Percentiles rank a stretch among this genome's conserved stretches.
phyloP scores from a whole-genome alignment of 2,797 vertebrate species.

The Muscicapa comitata region DNA sequence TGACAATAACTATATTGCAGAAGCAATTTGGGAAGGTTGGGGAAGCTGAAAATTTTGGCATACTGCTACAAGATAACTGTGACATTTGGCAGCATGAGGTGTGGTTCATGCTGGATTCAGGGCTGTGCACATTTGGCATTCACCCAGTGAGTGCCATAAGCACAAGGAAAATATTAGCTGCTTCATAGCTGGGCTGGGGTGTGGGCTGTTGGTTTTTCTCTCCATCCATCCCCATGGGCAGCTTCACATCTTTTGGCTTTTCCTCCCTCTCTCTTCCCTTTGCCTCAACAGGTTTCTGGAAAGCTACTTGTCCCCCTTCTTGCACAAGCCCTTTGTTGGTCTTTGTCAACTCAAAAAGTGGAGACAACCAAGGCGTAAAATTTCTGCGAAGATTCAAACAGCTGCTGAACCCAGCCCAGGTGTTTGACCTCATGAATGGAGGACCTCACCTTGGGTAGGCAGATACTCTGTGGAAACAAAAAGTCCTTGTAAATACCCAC shows the following conservation, averaged over 20 bases:
- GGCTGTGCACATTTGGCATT: neutral
- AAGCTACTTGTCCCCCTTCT: conserved; percentile 92
- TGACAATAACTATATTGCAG: neutral
- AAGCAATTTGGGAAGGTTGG: neutral
- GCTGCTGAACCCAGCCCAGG: conserved; percentile 93
- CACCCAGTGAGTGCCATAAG: neutral
- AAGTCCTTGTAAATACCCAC: neutral
- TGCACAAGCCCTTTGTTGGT: conserved; percentile 93
- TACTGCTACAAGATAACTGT: neutral
- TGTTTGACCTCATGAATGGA: conserved; percentile 98
- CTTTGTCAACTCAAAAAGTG: conserved; percentile 96
- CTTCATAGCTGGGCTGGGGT: neutral
- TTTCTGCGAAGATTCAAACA: conserved; percentile 96
- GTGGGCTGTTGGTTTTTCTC: neutral
- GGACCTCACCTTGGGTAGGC: conserved; percentile 93
- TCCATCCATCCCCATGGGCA: neutral
- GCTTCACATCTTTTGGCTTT: neutral
- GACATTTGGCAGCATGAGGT: neutral
- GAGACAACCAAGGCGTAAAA: conserved; percentile 96
- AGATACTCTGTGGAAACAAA: neutral
- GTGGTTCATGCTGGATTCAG: neutral
- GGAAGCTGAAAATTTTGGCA: neutral
- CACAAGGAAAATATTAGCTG: neutral
- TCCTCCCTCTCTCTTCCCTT: neutral
- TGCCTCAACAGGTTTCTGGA: conserved; percentile 87